Percentiles rank a stretch among this genome's conserved stretches.
phyloP scores from a whole-genome alignment of 2,888 invertebrate genomes.

The Vesta saturnalis region DNA sequence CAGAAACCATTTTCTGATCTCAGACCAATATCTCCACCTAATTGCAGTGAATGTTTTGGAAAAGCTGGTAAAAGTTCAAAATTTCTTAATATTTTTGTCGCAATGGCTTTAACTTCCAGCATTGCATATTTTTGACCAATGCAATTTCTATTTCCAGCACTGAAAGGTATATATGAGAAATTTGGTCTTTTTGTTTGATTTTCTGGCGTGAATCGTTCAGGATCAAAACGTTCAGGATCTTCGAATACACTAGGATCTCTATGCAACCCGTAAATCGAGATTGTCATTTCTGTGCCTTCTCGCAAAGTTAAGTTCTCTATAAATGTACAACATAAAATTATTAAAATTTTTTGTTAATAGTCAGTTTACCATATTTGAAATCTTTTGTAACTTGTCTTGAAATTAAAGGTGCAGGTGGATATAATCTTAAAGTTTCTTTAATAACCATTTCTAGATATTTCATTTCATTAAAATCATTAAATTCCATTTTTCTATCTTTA shows the following conservation, averaged over 20 bases:
- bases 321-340: no score
- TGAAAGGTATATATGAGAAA: background rate
- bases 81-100: conserved; percentile 65
- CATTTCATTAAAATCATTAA: no score
- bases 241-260: background rate
- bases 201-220: conserved; percentile 8
- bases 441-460: conserved; percentile 66
- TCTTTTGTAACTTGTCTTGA: conserved; percentile 61
- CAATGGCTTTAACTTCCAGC: conserved; percentile 65
- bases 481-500: no score
- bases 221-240: conserved; percentile 16
- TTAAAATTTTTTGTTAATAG: no score
- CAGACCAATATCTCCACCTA: no score
- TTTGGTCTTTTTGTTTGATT: background rate
- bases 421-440: conserved; percentile 66
- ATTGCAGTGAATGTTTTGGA: no score
- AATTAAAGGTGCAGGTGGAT: conserved; percentile 65
- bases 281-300: no score
- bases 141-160: conserved; percentile 11
- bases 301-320: no score
- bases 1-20: no score
- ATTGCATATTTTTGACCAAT: conserved; percentile 63
- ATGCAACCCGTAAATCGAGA: no score
- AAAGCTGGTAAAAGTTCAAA: conserved; percentile 55
- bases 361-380: conserved; percentile 49